phyloP scores from a whole-genome alignment of 2,113 vertebrate species.

The Larimichthys crocea region DNA sequence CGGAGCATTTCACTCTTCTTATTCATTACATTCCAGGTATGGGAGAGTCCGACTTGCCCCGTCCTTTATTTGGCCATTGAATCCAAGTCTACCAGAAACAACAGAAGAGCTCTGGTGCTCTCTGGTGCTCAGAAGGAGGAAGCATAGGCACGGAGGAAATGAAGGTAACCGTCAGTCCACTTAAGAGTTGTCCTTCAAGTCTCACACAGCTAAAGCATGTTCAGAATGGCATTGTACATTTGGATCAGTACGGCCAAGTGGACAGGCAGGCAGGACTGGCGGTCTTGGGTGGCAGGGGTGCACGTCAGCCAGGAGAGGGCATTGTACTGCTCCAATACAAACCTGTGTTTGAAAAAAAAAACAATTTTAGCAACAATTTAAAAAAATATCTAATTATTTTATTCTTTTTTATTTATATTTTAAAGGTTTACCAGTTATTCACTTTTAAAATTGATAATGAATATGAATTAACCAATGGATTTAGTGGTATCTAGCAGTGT shows the following conservation, averaged over 20 bases:
- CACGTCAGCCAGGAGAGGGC: constrained; percentile 99
- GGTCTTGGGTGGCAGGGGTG: constrained; percentile 96
- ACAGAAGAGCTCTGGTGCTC: constrained; percentile 68
- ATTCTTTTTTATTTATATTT: not conserved
- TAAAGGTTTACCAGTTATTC: not conserved
- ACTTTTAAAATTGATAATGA: not conserved
- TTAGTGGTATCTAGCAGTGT: too few relatives aligned
- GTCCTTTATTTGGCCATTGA: constrained; percentile 42
- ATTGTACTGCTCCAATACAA: constrained; percentile 99
- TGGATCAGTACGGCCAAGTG: constrained; percentile 98
- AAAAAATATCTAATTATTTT: not conserved
- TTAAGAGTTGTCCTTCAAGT: constrained; percentile 46
- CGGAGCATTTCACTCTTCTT: constrained; percentile 38
- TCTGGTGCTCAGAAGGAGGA: constrained; percentile 68
- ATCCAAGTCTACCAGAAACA: constrained; percentile 26
- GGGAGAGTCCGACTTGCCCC: constrained; percentile 33
- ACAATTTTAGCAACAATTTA: not conserved
- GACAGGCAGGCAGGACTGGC: constrained; percentile 98
- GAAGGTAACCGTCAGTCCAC: constrained; percentile 6
- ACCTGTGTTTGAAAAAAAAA: constrained; percentile 81
- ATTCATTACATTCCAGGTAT: constrained; percentile 56
- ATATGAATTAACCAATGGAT: not conserved
- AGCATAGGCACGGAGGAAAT: constrained; percentile 59
- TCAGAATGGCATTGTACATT: constrained; percentile 99
- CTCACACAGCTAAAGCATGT: constrained; percentile 87